A percentile compares a stretch with the other conserved stretches of the same genome.
These are phyloP conservation scores for Gymnodraco acuticeps DNA, from an alignment of 2,797 vertebrate species.

Conservation along the genomic window DNA sequence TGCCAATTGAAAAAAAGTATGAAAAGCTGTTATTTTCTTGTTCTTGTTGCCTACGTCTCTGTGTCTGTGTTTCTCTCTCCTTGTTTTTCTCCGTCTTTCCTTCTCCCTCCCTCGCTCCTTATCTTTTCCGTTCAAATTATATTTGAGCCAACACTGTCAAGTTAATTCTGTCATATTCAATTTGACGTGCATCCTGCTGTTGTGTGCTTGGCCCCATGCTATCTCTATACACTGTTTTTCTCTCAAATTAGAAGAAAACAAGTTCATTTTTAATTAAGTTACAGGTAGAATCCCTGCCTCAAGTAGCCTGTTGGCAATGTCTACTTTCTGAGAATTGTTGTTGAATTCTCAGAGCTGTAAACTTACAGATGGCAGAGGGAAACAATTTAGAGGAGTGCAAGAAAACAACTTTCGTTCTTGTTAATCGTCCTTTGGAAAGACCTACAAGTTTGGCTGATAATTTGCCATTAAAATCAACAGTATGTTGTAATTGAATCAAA, in stretches of 20 bases:
- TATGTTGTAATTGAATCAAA: neutral
- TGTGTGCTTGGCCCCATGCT: constrained; percentile 27
- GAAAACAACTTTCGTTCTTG: neutral
- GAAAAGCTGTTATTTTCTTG: constrained; percentile 56
- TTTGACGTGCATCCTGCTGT: constrained; percentile 46
- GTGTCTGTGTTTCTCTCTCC: constrained; percentile 18
- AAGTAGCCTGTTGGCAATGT: constrained; percentile 30
- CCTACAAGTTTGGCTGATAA: neutral
- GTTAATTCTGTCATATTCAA: constrained; percentile 61
- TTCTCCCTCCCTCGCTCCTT: constrained; percentile 28
- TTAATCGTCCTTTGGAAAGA: neutral
- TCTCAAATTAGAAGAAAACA: constrained; percentile 60
- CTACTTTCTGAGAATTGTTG: constrained; percentile 1
- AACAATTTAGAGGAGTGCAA: neutral
- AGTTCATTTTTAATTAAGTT: constrained; percentile 61
- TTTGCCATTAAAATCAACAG: neutral
- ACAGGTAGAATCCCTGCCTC: constrained; percentile 27
- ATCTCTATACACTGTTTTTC: constrained; percentile 20
- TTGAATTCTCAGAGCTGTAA: constrained; percentile 8
- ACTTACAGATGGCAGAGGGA: neutral
- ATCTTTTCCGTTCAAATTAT: constrained; percentile 54
- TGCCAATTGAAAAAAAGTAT: constrained; percentile 66
- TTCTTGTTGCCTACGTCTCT: constrained; percentile 32
- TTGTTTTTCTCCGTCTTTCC: constrained; percentile 28
- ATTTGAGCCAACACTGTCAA: constrained; percentile 47